These are phyloP conservation scores for Harpalus rubripes DNA, from an alignment of 2,888 invertebrate species.

Conservation along the genomic window DNA sequence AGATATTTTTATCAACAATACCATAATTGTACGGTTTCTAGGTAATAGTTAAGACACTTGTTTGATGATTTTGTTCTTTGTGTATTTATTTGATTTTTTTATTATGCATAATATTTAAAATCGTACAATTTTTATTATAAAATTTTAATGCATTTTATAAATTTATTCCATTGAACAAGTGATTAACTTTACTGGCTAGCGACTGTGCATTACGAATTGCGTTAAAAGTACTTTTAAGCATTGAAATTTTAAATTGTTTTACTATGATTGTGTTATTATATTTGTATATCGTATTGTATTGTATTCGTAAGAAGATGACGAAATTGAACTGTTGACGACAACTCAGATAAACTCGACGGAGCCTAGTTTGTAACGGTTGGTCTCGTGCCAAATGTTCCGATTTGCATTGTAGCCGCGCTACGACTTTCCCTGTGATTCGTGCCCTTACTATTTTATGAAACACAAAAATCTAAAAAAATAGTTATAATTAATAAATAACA, in stretches of 20 bases:
- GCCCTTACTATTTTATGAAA: constrained; percentile 66
- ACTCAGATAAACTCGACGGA: constrained; percentile 27
- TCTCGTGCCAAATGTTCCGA: constrained; percentile 65
- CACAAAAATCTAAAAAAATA: constrained; percentile 58
- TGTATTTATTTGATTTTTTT: constrained; percentile 24
- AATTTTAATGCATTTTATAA: constrained; percentile 42
- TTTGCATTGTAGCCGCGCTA: constrained; percentile 63
- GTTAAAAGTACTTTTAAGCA: constrained; percentile 64
- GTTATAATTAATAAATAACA: constrained; percentile 61
- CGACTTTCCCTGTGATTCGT: constrained; percentile 66
- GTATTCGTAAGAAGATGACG: constrained; percentile 51
- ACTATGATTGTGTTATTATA: constrained; percentile 64
- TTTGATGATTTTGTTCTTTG: constrained; percentile 33
- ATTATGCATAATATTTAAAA: constrained; percentile 25
- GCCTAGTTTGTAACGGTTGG: constrained; percentile 58
- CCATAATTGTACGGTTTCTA: constrained; percentile 20
- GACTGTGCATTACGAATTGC: constrained; percentile 58
- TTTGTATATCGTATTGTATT: constrained; percentile 50
- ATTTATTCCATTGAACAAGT: constrained; percentile 42
- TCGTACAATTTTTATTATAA: constrained; percentile 19
- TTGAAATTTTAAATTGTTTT: constrained; percentile 64
- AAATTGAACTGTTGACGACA: constrained; percentile 37
- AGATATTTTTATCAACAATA: constrained; percentile 24
- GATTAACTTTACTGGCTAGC: constrained; percentile 12
- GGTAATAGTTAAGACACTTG: constrained; percentile 22